Base-by-base conservation (phyloP, 2,113 vertebrate genomes). In the Phyllopteryx taeniolatus region DNA sequence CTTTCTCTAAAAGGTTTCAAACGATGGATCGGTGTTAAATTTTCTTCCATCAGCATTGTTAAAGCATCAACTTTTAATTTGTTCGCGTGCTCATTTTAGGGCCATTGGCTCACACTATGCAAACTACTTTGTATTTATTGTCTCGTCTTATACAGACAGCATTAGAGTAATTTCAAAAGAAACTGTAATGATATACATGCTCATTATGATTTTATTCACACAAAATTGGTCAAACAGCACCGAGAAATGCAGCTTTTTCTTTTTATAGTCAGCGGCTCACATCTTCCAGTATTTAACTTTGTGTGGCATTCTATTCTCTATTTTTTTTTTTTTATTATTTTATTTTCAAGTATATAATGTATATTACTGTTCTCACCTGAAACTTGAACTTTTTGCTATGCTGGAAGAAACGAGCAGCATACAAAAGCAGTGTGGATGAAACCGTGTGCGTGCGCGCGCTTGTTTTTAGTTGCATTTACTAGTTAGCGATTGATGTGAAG, bases 101-200 rank as follows among this genome's bases (percentile, higher is more conserved):
- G 91, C 87, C 89, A 93, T 88, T 80, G 75, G 92, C 93, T 91
- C 89, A 92, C 93, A 94, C 94, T 97, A 96, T 96, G 95, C 95
- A 96, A 96, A 92, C 90, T 87, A 17, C 4, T 20, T 86, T 93
- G 86, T 95, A 95, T 95, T 95, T 94, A 95, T 94, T 95, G 91
- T 91, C 88, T 91, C 91, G 87, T 89, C 82, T 88, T 86, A 89
- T 92, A 73, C 67, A 90, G 91, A 86, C 79, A 76, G 81, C 35
- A 15, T 44, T 13, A 7, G 6, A 47, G 22, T 42, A 7, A 13
- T 43, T n/a, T 12, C 9, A 39, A 43, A 62, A 33, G 15, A 39
- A 43, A 56, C 5, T 5, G 17, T 51, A 22, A 42, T 68, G 68
- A 49, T 46, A 42, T 62, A 59, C 44, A 20, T 80, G 70, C 79